Evolutionary conservation across 2,797 vertebrate species (phyloP).

Genomic region (Falco biarmicus): DNA sequence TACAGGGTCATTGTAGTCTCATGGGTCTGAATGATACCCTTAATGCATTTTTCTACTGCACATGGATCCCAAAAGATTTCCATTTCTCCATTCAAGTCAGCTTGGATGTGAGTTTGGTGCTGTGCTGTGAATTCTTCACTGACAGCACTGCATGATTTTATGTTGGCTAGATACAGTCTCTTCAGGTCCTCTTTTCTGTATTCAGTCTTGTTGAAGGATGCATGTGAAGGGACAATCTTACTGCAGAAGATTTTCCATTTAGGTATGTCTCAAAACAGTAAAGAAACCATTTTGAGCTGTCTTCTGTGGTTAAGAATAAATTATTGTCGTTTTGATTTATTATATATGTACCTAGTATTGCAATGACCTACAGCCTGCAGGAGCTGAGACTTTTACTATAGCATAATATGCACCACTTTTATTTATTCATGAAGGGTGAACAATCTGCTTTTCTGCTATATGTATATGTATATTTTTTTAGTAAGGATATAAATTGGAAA

Average conservation of each 20-base stretch:
- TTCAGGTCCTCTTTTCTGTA: neutral
- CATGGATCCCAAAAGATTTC: conserved; percentile 25
- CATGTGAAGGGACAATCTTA: neutral
- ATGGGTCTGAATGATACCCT: neutral
- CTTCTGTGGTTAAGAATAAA: conserved; percentile 23
- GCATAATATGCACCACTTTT: neutral
- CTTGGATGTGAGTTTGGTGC: neutral
- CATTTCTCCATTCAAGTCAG: neutral
- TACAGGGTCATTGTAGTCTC: conserved; percentile 48
- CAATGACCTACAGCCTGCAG: conserved; percentile 26
- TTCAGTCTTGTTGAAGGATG: neutral
- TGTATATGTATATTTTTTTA: neutral
- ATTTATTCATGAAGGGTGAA: neutral
- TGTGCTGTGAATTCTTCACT: neutral
- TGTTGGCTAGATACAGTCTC: neutral
- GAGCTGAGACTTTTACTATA: neutral
- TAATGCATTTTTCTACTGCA: conserved; percentile 39
- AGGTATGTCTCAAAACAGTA: neutral
- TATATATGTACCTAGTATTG: neutral
- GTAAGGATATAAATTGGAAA: neutral
- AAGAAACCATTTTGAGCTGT: conserved; percentile 20
- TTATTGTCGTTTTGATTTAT: conserved; percentile 56
- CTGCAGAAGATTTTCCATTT: conserved; percentile 25
- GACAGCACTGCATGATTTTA: neutral
- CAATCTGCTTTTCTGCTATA: neutral